phyloP scores from a whole-genome alignment of 2,888 invertebrate genomes.

The Flexamia atlantica region DNA sequence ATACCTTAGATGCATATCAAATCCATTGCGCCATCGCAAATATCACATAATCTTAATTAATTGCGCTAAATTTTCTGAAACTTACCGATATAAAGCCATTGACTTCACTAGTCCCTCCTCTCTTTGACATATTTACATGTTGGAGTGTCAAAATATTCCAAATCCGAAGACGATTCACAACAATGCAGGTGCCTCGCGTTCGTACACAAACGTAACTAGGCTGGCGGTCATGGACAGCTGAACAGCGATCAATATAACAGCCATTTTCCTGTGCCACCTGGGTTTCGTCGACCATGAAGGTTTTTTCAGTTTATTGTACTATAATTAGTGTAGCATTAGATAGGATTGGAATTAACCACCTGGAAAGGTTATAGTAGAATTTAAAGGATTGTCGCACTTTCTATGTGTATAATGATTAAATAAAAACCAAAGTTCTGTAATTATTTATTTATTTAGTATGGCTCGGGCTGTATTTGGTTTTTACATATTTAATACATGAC shows the following conservation, averaged over 20 bases:
- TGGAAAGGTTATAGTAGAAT: not conserved
- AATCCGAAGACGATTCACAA: not conserved
- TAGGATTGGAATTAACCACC: not conserved
- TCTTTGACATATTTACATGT: conserved; percentile 63
- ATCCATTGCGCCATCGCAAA: too few relatives aligned
- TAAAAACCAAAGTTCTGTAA: too few relatives aligned
- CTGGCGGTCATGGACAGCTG: conserved; percentile 37
- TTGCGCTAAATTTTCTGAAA: conserved; percentile 10
- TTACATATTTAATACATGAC: too few relatives aligned
- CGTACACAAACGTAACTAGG: conserved; percentile 17
- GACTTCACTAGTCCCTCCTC: conserved; percentile 66
- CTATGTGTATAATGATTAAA: too few relatives aligned
- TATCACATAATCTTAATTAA: too few relatives aligned
- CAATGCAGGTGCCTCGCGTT: not conserved
- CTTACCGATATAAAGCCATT: conserved; percentile 68
- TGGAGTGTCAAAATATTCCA: not conserved
- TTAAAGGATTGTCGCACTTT: too few relatives aligned
- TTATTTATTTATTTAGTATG: too few relatives aligned
- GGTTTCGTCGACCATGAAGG: conserved; percentile 39
- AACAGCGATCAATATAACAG: conserved; percentile 36
- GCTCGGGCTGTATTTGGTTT: too few relatives aligned
- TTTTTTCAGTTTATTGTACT: conserved; percentile 2
- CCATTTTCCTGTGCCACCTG: conserved; percentile 48
- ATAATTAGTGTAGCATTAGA: conserved; percentile 3
- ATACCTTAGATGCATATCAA: not conserved